Conservation (phyloP, 2,797 vertebrate genomes). For the Typhlichthys eigenmanni region DNA sequence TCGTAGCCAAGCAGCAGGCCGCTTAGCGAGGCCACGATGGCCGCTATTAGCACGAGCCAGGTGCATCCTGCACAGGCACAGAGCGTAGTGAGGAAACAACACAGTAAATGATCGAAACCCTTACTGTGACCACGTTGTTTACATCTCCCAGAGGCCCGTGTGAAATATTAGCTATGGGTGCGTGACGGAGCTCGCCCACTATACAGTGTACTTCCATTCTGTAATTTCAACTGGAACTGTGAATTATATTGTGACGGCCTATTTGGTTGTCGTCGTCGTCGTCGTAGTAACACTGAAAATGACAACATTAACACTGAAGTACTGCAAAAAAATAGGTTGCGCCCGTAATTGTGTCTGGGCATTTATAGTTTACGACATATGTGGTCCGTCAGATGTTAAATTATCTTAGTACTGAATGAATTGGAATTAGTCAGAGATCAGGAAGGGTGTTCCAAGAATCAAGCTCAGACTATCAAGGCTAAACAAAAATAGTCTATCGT, state of each 20-base stretch:
- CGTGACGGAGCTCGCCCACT: no score
- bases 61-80: conserved; percentile 78
- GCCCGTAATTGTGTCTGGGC: not conserved
- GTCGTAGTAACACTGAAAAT: conserved; percentile 10
- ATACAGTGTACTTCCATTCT: no score
- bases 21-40: conserved; percentile 85
- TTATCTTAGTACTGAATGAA: conserved; percentile 35
- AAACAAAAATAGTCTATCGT: no score
- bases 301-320: not conserved
- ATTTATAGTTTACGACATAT: conserved; percentile 3
- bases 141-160: no score
- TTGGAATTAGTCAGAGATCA: conserved; percentile 27
- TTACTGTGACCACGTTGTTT: not conserved
- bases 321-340: not conserved
- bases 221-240: no score
- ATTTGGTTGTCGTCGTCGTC: no score
- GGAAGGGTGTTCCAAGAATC: not conserved
- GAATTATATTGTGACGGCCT: no score
- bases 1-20: conserved; percentile 95
- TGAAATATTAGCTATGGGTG: no score
- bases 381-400: conserved; percentile 11
- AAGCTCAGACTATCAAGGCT: no score
- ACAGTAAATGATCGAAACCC: not conserved
- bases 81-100: not conserved
- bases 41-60: conserved; percentile 83